Evolutionary conservation across 2,888 invertebrate species (phyloP).

Genomic region (Noctua pronuba): DNA sequence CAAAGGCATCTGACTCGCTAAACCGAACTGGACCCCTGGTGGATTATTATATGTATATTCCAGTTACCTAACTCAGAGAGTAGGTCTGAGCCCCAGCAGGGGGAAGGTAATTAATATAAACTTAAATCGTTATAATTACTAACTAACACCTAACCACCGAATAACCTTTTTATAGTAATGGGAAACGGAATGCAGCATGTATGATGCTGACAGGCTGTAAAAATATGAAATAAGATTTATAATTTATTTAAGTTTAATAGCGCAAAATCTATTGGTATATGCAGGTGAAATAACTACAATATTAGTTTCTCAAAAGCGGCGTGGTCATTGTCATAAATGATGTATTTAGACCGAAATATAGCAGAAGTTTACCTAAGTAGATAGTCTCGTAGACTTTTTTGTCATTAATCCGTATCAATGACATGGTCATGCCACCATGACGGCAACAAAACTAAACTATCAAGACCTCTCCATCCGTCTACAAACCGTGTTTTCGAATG

Average conservation of each 20-base stretch:
- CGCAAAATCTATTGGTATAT: neutral
- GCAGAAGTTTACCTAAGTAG: neutral
- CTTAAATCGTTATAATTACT: neutral
- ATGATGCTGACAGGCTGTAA: neutral
- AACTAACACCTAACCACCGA: no score
- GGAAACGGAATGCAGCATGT: neutral
- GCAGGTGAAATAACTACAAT: neutral
- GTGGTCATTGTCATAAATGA: accelerated
- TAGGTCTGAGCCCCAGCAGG: neutral
- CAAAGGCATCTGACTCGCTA: neutral
- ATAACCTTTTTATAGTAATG: neutral
- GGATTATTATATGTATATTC: neutral
- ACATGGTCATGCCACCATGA: neutral
- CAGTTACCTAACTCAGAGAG: neutral
- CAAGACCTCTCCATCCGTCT: conserved; percentile 62
- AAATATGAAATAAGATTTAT: neutral
- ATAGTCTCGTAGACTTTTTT: neutral
- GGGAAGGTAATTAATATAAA: neutral
- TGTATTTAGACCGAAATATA: neutral
- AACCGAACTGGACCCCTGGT: neutral
- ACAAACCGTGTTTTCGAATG: conserved; percentile 76
- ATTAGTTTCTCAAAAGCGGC: neutral
- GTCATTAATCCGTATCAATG: neutral
- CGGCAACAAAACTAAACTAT: conserved; percentile 61
- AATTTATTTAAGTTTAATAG: neutral